Conservation (phyloP, 2,113 vertebrate species). For the Seriola aureovittata region DNA sequence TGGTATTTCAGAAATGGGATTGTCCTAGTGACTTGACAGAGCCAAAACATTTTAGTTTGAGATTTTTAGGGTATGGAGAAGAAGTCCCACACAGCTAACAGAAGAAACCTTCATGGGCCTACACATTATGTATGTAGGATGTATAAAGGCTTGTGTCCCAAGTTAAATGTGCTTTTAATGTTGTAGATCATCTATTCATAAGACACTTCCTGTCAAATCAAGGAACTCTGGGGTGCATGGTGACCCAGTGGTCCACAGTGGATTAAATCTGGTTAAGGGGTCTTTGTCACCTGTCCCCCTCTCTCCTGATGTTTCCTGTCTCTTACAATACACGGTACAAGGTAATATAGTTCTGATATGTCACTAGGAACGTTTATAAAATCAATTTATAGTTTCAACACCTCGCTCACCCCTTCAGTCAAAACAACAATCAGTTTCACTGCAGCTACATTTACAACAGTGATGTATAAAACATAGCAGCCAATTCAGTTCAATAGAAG, state of each 20-base stretch:
- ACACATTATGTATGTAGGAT: too few species aligned
- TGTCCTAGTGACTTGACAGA: background rate
- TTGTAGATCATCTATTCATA: background rate
- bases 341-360: background rate
- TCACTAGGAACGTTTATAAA: too few species aligned
- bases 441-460: background rate
- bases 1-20: background rate
- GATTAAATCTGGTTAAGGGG: too few species aligned
- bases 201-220: background rate
- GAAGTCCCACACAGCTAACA: too few species aligned
- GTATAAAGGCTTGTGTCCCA: background rate
- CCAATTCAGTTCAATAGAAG: background rate
- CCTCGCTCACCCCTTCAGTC: background rate
- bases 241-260: background rate
- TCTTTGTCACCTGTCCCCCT: too few species aligned
- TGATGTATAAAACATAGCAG: background rate
- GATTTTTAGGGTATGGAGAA: too few species aligned
- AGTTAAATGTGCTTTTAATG: background rate
- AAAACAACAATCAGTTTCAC: background rate
- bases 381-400: background rate
- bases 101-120: too few species aligned
- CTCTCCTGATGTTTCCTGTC: background rate
- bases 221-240: background rate
- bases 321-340: background rate
- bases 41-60: background rate